Evolutionary conservation across 2,888 invertebrate genomes (phyloP), one percentile per base, ranked within the genome.

Genomic region (Heliconius sara): DNA sequence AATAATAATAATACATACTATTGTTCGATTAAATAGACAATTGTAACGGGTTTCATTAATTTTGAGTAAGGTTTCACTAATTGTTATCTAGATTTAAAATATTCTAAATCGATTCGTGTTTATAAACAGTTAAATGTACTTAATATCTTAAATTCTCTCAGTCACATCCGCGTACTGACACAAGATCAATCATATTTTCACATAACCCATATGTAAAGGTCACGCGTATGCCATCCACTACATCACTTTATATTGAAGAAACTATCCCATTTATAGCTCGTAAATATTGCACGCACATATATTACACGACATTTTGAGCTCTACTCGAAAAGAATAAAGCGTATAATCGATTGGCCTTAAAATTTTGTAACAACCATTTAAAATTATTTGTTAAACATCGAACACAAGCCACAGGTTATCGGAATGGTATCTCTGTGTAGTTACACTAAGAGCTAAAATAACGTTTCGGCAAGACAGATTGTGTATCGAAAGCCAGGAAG

Each of bases 401-500:
- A 89, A 89, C 85, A 70, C 84, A 82, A 83, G 81, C 82, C 84
- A 79, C 80, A 83, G 84, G 89, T 84, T 89, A 91, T 88, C 87
- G 89, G 75, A 93, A 89, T 90, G 81, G 85, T 84, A 90, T 91
- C 88, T 92, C 86, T 87, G 84, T 57, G 77, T 81, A 83, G 74
- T 80, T 77, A 83, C 43, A 75, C 85, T 93, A 94, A 90, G 91
- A 90, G 86, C 87, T 85, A 93, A 87, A 92, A 88, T 93, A 83
- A 88, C 81, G 84, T 88, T 87, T 87, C 84, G 84, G 85, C 83
- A 85, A 85, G 80, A 87, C 86, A 90, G 90, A 91, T 91, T 89
- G 89, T 90, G 91, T 91, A 92, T 92, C 93, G 93, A 93, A 94
- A 95, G 94, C 92, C 93, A 94, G 95, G 95, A 95, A 95, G 95